phyloP scores from a whole-genome alignment of 2,113 vertebrate genomes.

The Sialia sialis region DNA sequence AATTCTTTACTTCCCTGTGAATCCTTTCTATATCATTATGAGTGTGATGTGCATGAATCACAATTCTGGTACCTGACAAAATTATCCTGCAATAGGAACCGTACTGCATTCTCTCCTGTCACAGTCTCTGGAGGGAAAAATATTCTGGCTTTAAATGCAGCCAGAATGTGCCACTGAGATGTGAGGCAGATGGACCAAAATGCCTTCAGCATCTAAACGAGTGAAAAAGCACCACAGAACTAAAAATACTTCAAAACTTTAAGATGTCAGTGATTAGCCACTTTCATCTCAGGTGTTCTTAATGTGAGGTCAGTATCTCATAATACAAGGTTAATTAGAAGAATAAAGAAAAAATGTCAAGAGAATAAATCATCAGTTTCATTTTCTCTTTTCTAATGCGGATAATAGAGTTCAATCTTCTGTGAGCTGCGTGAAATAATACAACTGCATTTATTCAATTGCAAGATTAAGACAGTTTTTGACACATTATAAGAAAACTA shows the following conservation, averaged over 20 bases:
- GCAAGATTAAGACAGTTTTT: neutral
- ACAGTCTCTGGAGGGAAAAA: conserved; percentile 17
- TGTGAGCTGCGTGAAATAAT: fast-evolving
- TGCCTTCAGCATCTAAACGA: conserved; percentile 39
- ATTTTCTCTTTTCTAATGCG: neutral
- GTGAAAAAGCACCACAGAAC: conserved; percentile 10
- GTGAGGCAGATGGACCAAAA: conserved; percentile 44
- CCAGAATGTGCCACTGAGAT: conserved; percentile 34
- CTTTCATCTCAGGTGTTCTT: conserved; percentile 26
- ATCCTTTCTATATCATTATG: neutral
- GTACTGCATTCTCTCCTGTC: neutral
- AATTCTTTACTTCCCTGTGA: neutral
- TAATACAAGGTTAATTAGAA: conserved; percentile 53
- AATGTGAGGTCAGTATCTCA: conserved; percentile 15
- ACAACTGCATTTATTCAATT: neutral
- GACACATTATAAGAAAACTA: neutral
- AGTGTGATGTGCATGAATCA: neutral
- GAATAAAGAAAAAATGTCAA: conserved; percentile 49
- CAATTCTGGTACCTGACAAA: conserved; percentile 23
- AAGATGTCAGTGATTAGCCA: conserved; percentile 21
- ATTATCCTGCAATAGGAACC: neutral
- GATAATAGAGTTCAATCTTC: neutral
- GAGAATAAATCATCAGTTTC: neutral
- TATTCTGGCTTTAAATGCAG: neutral
- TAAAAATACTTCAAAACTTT: conserved; percentile 45